Conservation (phyloP, 2,797 vertebrate genomes). For the Tiaroga cobitis region DNA sequence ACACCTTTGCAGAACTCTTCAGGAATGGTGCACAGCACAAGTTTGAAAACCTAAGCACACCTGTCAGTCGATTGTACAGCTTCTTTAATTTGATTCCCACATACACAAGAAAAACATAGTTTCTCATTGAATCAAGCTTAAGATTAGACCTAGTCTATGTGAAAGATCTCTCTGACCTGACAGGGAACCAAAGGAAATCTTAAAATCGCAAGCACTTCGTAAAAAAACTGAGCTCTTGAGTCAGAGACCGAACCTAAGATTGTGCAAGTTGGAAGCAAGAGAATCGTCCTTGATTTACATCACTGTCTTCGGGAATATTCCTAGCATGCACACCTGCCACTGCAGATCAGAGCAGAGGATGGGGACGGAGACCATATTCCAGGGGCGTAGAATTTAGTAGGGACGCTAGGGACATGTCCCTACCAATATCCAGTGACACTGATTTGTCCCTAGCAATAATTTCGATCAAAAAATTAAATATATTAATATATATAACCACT, state of each 20-base stretch:
- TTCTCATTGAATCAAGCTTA: slow-evolving; percentile 36
- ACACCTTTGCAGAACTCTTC: slow-evolving; percentile 11
- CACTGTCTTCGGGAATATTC: slow-evolving; percentile 65
- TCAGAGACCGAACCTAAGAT: background rate
- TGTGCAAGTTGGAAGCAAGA: slow-evolving; percentile 26
- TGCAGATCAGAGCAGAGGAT: slow-evolving; percentile 64
- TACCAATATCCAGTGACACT: too few species aligned
- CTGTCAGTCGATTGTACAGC: background rate
- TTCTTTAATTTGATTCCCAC: slow-evolving; percentile 34
- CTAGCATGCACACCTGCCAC: slow-evolving; percentile 68
- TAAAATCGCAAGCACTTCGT: slow-evolving; percentile 23
- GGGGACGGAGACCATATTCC: slow-evolving; percentile 4
- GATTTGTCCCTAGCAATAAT: too few species aligned
- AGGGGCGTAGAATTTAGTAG: too few species aligned
- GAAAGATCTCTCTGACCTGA: slow-evolving; percentile 43
- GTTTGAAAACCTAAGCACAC: background rate
- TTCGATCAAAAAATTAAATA: too few species aligned
- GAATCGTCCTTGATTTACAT: slow-evolving; percentile 72
- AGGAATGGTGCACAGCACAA: background rate
- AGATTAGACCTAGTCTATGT: slow-evolving; percentile 11
- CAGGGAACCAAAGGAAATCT: slow-evolving; percentile 27
- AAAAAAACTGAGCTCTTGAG: slow-evolving; percentile 19
- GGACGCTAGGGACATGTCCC: too few species aligned
- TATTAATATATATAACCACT: too few species aligned
- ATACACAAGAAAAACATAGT: slow-evolving; percentile 33